Conservation (phyloP, 2,797 vertebrate genomes). For the Apodemus agrarius region DNA sequence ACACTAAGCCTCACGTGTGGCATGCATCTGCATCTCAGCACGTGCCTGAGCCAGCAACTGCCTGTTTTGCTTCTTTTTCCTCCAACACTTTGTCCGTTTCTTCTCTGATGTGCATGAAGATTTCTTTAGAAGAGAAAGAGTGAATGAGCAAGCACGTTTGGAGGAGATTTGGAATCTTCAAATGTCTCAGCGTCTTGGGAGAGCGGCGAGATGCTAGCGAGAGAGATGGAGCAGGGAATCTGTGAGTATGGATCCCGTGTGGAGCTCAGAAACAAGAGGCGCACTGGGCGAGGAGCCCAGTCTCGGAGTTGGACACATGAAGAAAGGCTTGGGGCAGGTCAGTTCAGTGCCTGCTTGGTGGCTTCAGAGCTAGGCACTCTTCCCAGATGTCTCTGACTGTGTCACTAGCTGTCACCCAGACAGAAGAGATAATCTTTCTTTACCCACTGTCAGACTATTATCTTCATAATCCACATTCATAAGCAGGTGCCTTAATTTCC, state of each 20-base stretch:
- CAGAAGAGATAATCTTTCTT: background rate
- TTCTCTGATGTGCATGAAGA: background rate
- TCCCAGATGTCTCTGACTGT: background rate
- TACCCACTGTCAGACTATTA: background rate
- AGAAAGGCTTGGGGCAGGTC: background rate
- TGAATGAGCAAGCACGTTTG: background rate
- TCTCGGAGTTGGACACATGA: background rate
- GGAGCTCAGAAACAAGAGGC: background rate
- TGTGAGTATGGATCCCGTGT: background rate
- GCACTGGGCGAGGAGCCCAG: background rate
- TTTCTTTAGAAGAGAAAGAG: conserved; percentile 33
- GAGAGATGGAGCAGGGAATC: background rate
- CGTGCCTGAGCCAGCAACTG: background rate
- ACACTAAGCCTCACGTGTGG: background rate
- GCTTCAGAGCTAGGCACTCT: background rate
- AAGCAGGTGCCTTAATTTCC: background rate
- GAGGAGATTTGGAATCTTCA: background rate
- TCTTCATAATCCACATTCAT: background rate
- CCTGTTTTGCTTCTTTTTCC: conserved; percentile 2
- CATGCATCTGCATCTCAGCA: background rate
- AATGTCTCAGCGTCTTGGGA: background rate
- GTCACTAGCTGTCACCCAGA: no score
- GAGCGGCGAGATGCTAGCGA: background rate
- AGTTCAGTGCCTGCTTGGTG: background rate
- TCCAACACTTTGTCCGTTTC: background rate